A percentile compares a stretch with the other conserved stretches of the same genome.
phyloP scores from a whole-genome alignment of 2,888 invertebrate genomes.

The Leptothorax acervorum region DNA sequence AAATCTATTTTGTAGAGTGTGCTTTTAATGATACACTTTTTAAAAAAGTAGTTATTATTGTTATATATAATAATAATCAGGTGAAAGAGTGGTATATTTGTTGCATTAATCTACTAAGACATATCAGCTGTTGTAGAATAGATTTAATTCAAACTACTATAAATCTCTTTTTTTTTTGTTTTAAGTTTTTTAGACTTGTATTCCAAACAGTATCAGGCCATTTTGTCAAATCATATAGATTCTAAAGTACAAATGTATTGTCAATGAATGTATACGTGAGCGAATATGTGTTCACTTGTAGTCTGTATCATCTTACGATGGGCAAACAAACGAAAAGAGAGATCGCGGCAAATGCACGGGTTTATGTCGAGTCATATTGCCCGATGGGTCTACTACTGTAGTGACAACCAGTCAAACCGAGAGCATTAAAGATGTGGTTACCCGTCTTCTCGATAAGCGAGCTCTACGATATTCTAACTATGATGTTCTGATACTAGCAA shows the following conservation, averaged over 20 bases:
- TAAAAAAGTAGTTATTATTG: constrained; percentile 11
- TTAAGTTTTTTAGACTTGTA: background rate
- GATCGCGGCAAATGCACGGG: constrained; percentile 85
- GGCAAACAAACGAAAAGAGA: constrained; percentile 84
- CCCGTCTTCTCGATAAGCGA: constrained; percentile 93
- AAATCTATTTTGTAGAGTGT: constrained; percentile 31
- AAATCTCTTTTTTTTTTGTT: background rate
- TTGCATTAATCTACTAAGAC: constrained; percentile 29
- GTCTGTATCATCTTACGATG: constrained; percentile 84
- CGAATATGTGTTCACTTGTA: constrained; percentile 79
- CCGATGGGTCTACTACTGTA: constrained; percentile 97
- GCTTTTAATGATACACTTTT: constrained; percentile 15
- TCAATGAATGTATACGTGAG: constrained; percentile 55
- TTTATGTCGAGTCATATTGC: constrained; percentile 94
- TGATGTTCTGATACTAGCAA: constrained; percentile 90
- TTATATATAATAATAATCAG: background rate
- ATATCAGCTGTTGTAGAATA: background rate
- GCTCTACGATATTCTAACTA: constrained; percentile 93
- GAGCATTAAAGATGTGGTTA: constrained; percentile 92
- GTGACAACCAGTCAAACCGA: constrained; percentile 93
- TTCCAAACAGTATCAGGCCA: background rate
- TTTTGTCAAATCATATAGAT: background rate
- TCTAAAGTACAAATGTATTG: constrained; percentile 26
- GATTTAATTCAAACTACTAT: constrained; percentile 4
- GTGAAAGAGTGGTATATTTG: constrained; percentile 20